Evolutionary conservation across 2,888 invertebrate genomes (phyloP), one percentile per base, ranked within the genome.

Genomic region (Sceliomorpha sp.): DNA sequence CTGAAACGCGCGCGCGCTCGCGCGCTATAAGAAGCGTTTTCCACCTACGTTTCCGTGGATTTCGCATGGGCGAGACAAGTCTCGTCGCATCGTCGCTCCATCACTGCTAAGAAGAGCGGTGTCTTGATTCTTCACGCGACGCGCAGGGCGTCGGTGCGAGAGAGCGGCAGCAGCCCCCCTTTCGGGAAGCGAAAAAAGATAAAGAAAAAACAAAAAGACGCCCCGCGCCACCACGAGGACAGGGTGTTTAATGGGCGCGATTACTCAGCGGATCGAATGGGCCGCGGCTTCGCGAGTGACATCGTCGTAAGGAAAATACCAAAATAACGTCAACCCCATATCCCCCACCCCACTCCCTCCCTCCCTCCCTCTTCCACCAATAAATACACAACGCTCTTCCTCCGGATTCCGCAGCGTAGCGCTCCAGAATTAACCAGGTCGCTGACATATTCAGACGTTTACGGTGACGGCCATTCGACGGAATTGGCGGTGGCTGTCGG

Each of bases 321-420:
- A 82, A 86, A 87, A 87, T 87, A 86, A 86, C 86, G 85, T 83
- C 84, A 82, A 85, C 83, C 82, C 86, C 85, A 86, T 86, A 86
- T 86, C 85, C 84, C 85, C 80, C 63, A 62, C 63, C 51, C 36
- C n/a, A n/a, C 55, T 39, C 45, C 10, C 31, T 26, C 44, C 31
- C 42, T 34, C 50, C 45, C 27, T 55, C 42, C 51, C 39, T n/a
- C 10, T 15, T 47, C 10, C 9, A 44, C 39, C 10, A 26, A 29
- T 53, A 32, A 39, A 53, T 20, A 20, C 5, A 20, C 20, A 20
- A 56, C 32, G 32, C 60, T 45, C 64, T 37, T 47, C 62, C 70
- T 66, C 47, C 72, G 66, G 53, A 58, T 53, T 50, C 42, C 34
- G 55, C 53, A 82, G 82, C 80, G 79, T 80, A 81, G 80, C 81